Evolutionary conservation across 2,888 invertebrate genomes (phyloP).

Genomic region (Brassicogethes aeneus): DNA sequence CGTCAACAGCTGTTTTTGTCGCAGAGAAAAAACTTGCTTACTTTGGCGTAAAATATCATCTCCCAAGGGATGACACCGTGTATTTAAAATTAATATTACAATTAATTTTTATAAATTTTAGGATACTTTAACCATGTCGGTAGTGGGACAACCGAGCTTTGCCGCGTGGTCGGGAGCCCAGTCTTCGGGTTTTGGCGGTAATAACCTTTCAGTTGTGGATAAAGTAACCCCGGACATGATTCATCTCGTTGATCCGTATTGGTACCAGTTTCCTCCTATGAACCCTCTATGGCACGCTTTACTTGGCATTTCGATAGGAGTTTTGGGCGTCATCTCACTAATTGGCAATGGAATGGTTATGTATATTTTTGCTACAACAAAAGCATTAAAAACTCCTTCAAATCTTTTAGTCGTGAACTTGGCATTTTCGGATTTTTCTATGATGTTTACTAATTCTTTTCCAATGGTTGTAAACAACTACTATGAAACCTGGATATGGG

Average conservation of each 20-base stretch:
- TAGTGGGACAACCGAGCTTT: slow-evolving; percentile 44
- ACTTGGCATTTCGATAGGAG: slow-evolving; percentile 63
- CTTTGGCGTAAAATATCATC: no score
- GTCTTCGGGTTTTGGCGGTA: slow-evolving; percentile 34
- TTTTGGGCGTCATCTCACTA: slow-evolving; percentile 61
- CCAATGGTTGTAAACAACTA: slow-evolving; percentile 80
- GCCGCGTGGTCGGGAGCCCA: slow-evolving; percentile 40
- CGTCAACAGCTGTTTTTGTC: no score
- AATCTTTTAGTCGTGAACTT: slow-evolving; percentile 86
- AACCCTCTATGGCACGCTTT: slow-evolving; percentile 78
- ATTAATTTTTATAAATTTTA: no score
- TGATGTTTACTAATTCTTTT: slow-evolving; percentile 78
- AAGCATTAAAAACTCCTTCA: slow-evolving; percentile 76
- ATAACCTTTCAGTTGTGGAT: slow-evolving; percentile 75
- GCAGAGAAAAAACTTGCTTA: no score
- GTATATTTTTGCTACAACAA: slow-evolving; percentile 66
- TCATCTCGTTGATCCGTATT: slow-evolving; percentile 67
- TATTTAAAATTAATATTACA: no score
- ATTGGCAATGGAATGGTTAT: slow-evolving; percentile 55
- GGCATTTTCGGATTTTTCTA: slow-evolving; percentile 83
- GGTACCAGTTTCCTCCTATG: slow-evolving; percentile 85
- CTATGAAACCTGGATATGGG: slow-evolving; percentile 62
- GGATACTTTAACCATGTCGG: slow-evolving; percentile 39
- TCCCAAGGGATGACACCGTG: no score
- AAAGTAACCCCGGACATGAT: slow-evolving; percentile 69